phyloP scores from a whole-genome alignment of 1,140 invertebrate genomes.

The Apis mellifera region Amel_HAv3.1 CM009942.2:7762001-7762500 shows the following conservation, averaged over 20 bases:
- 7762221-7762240: slow-evolving; percentile 55
- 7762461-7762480: background rate
- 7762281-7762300: background rate
- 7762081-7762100: slow-evolving; percentile 90
- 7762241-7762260: slow-evolving; percentile 17
- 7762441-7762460: slow-evolving; percentile 32
- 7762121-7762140: slow-evolving; percentile 87
- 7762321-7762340: background rate
- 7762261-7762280: background rate
- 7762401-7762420: slow-evolving; percentile 75
- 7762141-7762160: slow-evolving; percentile 92
- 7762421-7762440: slow-evolving; percentile 26
- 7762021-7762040: slow-evolving; percentile 78
- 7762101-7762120: slow-evolving; percentile 84
- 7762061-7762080: slow-evolving; percentile 93
- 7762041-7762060: slow-evolving; percentile 95
- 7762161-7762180: slow-evolving; percentile 93
- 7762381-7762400: slow-evolving; percentile 83
- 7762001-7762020: background rate
- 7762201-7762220: too few species aligned
- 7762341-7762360: background rate
- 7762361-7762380: slow-evolving; percentile 66
- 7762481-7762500: slow-evolving; percentile 9
- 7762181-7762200: slow-evolving; percentile 91
- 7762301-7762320: background rate